A percentile compares a stretch with the other conserved stretches of the same genome.
Evolutionary conservation across 2,113 vertebrate species (phyloP).

Genomic region (Gallinago media): DNA sequence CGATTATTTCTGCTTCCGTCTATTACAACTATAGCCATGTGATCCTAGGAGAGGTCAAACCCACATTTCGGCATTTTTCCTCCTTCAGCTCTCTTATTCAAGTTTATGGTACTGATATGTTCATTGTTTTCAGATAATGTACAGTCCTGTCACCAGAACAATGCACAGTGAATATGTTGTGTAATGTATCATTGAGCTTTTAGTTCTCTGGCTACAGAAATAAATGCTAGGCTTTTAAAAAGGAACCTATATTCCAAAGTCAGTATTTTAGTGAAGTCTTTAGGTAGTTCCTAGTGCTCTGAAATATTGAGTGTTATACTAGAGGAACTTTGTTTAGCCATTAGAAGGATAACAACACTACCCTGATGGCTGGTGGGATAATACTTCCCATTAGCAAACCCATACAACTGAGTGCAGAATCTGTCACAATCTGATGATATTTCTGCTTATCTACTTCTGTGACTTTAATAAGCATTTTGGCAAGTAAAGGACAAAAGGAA

Average conservation of each 20-base stretch:
- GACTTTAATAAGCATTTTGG: neutral
- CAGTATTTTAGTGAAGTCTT: neutral
- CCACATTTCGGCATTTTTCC: constrained; percentile 59
- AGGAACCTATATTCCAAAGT: neutral
- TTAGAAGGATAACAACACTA: neutral
- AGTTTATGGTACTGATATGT: constrained; percentile 41
- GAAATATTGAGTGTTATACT: neutral
- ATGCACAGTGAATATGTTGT: constrained; percentile 64
- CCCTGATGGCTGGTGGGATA: neutral
- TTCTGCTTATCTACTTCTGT: neutral
- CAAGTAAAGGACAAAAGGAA: neutral
- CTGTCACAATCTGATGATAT: neutral
- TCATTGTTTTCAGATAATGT: constrained; percentile 64
- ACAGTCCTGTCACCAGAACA: constrained; percentile 43
- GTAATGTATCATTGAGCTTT: constrained; percentile 9
- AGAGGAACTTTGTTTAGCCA: neutral
- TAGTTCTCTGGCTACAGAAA: constrained; percentile 2
- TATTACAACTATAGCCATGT: neutral
- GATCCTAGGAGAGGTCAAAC: constrained; percentile 56
- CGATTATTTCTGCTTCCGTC: constrained; percentile 19
- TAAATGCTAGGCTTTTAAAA: neutral
- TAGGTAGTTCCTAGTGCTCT: neutral
- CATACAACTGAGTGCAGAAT: neutral
- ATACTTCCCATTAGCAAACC: neutral
- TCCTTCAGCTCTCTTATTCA: constrained; percentile 59